These are phyloP conservation scores for Diarsia dahlii DNA, from an alignment of 2,888 invertebrate genomes.

Conservation along the genomic window DNA sequence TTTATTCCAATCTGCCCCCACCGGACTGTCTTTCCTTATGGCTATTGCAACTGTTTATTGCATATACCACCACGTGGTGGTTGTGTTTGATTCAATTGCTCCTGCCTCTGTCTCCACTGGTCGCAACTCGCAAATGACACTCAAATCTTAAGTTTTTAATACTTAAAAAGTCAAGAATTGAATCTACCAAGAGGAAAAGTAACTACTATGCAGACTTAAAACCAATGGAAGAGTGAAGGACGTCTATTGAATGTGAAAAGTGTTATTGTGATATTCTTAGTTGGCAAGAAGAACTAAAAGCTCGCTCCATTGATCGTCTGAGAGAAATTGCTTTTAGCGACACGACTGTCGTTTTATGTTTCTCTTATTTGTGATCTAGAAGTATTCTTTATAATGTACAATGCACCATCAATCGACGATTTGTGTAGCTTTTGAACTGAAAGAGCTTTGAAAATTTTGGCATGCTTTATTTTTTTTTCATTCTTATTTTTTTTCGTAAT, in stretches of 20 bases:
- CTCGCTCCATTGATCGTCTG: slow-evolving; percentile 11
- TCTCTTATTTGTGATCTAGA: slow-evolving; percentile 5
- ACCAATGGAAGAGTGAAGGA: neutral
- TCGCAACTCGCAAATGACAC: too few relatives aligned
- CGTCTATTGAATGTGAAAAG: neutral
- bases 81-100: too few relatives aligned
- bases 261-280: slow-evolving; percentile 14
- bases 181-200: neutral
- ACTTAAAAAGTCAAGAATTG: too few relatives aligned
- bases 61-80: too few relatives aligned
- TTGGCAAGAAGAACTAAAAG: slow-evolving; percentile 32
- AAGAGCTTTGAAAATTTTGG: neutral
- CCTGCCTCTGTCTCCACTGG: too few relatives aligned
- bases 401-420: neutral
- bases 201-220: neutral
- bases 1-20: too few relatives aligned
- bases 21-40: too few relatives aligned
- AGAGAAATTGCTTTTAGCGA: slow-evolving; percentile 30
- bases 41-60: too few relatives aligned
- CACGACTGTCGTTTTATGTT: slow-evolving; percentile 18
- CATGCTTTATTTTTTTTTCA: too few relatives aligned
- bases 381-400: neutral
- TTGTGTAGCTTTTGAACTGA: neutral
- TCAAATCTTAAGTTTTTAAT: too few relatives aligned
- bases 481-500: too few relatives aligned